Percentiles rank a stretch among this genome's conserved stretches.
Evolutionary conservation across 2,888 invertebrate genomes (phyloP).

Genomic region (Synanthedon myopaeformis): DNA sequence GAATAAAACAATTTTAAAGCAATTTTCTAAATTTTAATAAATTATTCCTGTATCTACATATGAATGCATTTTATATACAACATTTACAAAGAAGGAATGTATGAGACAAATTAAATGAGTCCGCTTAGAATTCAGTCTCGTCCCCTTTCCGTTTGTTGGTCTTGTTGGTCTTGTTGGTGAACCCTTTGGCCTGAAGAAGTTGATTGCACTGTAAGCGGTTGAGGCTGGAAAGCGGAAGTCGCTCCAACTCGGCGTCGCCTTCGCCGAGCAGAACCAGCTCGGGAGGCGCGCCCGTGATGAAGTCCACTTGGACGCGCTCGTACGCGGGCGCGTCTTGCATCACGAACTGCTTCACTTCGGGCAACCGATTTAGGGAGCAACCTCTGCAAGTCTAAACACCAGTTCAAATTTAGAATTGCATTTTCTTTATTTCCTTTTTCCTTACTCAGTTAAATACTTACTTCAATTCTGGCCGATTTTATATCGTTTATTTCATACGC

Average conservation of each 20-base stretch:
- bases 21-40: neutral
- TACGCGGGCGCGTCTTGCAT: slow-evolving; percentile 77
- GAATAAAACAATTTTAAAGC: slow-evolving; percentile 10
- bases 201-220: slow-evolving; percentile 76
- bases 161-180: slow-evolving; percentile 45
- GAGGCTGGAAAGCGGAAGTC: slow-evolving; percentile 67
- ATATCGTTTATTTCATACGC: slow-evolving; percentile 43
- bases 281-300: slow-evolving; percentile 75
- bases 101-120: neutral
- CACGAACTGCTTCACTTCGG: slow-evolving; percentile 75
- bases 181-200: slow-evolving; percentile 71
- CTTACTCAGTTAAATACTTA: too few species aligned
- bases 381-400: slow-evolving; percentile 75
- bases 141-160: slow-evolving; percentile 16
- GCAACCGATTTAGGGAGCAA: slow-evolving; percentile 74
- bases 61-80: too few species aligned
- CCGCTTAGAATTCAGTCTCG: slow-evolving; percentile 52
- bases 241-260: slow-evolving; percentile 72
- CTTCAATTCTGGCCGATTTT: slow-evolving; percentile 57
- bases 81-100: slow-evolving; percentile 6
- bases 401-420: neutral
- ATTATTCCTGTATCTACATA: too few species aligned
- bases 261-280: slow-evolving; percentile 72
- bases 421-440: too few species aligned
- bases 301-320: slow-evolving; percentile 72